phyloP scores from a whole-genome alignment of 2,797 vertebrate genomes.

The Ctenopoma kingsleyae region DNA sequence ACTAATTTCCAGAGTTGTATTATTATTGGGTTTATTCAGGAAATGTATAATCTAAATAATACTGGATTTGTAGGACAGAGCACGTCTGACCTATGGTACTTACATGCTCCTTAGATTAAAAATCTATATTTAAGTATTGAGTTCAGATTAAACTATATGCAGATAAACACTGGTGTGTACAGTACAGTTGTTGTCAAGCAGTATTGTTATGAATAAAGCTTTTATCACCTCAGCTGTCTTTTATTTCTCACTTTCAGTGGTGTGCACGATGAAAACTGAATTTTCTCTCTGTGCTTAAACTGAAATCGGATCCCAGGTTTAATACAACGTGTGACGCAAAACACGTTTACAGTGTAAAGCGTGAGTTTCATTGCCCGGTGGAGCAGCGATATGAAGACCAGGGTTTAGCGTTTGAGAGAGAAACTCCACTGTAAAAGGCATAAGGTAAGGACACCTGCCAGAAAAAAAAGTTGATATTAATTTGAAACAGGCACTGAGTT shows the following conservation, averaged over 20 bases:
- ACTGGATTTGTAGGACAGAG: slow-evolving; percentile 53
- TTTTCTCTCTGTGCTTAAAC: background rate
- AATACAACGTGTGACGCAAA: slow-evolving; percentile 45
- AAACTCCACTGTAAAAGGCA: slow-evolving; percentile 10
- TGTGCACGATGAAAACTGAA: background rate
- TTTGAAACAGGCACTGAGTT: too few species aligned
- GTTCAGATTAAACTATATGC: slow-evolving; percentile 63
- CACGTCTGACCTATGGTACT: slow-evolving; percentile 64
- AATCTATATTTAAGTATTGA: slow-evolving; percentile 75
- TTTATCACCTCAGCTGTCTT: slow-evolving; percentile 59
- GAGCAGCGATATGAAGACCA: slow-evolving; percentile 25
- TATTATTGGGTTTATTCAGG: slow-evolving; percentile 61
- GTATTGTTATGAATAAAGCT: slow-evolving; percentile 76
- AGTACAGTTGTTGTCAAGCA: slow-evolving; percentile 57
- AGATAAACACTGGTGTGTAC: slow-evolving; percentile 73
- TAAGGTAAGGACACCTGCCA: slow-evolving; percentile 37
- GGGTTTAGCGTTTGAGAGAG: background rate
- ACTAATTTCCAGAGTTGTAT: slow-evolving; percentile 61
- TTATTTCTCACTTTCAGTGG: slow-evolving; percentile 19
- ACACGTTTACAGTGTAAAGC: slow-evolving; percentile 27
- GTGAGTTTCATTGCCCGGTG: slow-evolving; percentile 9
- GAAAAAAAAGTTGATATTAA: background rate
- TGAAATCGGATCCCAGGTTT: slow-evolving; percentile 22
- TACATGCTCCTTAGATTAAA: slow-evolving; percentile 53
- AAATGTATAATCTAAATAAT: slow-evolving; percentile 61